Percentiles rank a stretch among this genome's conserved stretches.
These are phyloP conservation scores for Myotis davidii DNA, from an alignment of 2,113 vertebrate genomes.

Conservation along the genomic window DNA sequence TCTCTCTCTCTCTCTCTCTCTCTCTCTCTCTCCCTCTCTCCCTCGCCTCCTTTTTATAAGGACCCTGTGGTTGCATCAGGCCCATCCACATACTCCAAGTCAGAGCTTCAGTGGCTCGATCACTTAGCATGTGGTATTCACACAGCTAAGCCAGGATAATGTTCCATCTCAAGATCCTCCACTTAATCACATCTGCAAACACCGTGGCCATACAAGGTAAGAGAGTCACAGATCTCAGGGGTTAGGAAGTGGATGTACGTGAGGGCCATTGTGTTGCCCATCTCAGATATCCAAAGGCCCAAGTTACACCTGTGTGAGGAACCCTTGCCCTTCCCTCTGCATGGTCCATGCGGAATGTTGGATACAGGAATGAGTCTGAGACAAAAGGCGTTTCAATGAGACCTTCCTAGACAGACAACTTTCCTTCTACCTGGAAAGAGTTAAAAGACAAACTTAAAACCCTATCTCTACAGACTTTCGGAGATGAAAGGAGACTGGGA, in stretches of 20 bases:
- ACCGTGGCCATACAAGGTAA: background rate
- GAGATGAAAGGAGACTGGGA: background rate
- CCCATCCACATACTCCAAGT: too few species aligned
- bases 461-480: background rate
- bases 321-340: background rate
- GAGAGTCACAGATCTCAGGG: background rate
- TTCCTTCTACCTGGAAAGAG: background rate
- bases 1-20: too few species aligned
- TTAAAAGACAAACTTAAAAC: background rate
- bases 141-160: background rate
- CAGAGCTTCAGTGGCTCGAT: background rate
- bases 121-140: background rate
- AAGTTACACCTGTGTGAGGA: background rate
- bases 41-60: background rate
- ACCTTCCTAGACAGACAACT: background rate
- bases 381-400: background rate
- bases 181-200: background rate
- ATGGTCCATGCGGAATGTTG: background rate
- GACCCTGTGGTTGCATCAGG: background rate
- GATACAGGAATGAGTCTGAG: background rate
- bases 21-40: too few species aligned
- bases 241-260: background rate
- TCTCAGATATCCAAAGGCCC: background rate
- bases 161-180: background rate
- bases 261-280: background rate